Evolutionary conservation across 2,797 vertebrate genomes (phyloP).

Genomic region (Craterocephalus amniculus): DNA sequence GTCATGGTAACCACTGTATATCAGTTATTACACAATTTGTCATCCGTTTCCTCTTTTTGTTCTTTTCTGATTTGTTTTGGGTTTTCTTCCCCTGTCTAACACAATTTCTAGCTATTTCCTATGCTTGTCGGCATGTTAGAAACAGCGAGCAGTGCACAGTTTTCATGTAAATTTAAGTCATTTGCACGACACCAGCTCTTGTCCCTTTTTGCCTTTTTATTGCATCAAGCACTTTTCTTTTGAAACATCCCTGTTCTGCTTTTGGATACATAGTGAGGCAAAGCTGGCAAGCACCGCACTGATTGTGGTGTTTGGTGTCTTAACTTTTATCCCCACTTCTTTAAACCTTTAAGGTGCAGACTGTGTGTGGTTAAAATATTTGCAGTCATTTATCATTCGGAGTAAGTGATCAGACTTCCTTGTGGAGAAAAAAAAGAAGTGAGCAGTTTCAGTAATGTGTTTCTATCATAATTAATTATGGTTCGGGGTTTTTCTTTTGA

Average conservation of each 20-base stretch:
- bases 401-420: constrained; percentile 52
- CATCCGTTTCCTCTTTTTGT: constrained; percentile 69
- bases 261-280: neutral
- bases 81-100: constrained; percentile 20
- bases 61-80: neutral
- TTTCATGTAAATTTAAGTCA: constrained; percentile 14
- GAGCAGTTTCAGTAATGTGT: constrained; percentile 40
- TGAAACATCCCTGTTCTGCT: neutral
- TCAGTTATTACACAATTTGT: constrained; percentile 32
- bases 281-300: constrained; percentile 3
- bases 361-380: constrained; percentile 19
- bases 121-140: constrained; percentile 39
- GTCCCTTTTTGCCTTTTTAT: neutral
- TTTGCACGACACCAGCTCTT: neutral
- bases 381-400: constrained; percentile 20
- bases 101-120: constrained; percentile 31
- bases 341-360: neutral
- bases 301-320: neutral
- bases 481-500: constrained; percentile 37
- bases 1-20: constrained; percentile 4
- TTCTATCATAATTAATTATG: constrained; percentile 46
- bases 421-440: constrained; percentile 35
- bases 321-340: constrained; percentile 26
- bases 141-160: constrained; percentile 15
- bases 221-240: neutral